A percentile compares a stretch with the other conserved stretches of the same genome.
Evolutionary conservation across 2,888 invertebrate species (phyloP).

Genomic region (Hofmannophila pseudospretella): DNA sequence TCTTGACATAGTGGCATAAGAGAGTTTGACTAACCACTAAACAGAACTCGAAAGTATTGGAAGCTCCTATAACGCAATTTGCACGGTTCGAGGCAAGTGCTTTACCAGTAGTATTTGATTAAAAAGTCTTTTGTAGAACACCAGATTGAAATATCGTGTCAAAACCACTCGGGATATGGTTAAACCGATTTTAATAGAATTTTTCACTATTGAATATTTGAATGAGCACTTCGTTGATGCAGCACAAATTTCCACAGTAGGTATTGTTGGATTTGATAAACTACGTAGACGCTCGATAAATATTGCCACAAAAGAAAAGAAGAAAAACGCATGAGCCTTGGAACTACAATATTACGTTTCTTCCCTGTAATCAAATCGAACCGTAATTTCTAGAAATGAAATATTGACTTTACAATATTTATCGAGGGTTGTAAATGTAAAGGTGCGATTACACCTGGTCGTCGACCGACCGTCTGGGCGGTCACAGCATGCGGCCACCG

Average conservation of each 20-base stretch:
- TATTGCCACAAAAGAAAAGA: background rate
- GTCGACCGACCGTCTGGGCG: too few relatives aligned
- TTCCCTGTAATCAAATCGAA: background rate
- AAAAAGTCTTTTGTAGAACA: too few relatives aligned
- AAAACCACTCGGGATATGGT: too few relatives aligned
- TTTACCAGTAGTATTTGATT: background rate
- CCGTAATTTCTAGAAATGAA: background rate
- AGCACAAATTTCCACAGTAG: background rate
- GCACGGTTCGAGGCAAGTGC: slow-evolving; percentile 26
- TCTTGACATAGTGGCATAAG: slow-evolving; percentile 71
- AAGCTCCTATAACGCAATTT: slow-evolving; percentile 41
- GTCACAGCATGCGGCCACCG: too few relatives aligned
- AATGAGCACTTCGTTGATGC: too few relatives aligned
- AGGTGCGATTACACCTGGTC: too few relatives aligned
- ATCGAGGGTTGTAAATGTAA: background rate
- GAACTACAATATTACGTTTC: background rate
- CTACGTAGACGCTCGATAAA: background rate
- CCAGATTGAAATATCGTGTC: too few relatives aligned
- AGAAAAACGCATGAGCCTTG: background rate
- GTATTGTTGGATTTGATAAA: background rate
- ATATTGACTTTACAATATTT: background rate
- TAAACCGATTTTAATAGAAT: too few relatives aligned
- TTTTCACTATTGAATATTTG: too few relatives aligned
- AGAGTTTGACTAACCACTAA: slow-evolving; percentile 41
- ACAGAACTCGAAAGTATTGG: slow-evolving; percentile 21